Evolutionary conservation across 2,113 vertebrate genomes (phyloP), one percentile per base, ranked within the genome.

Genomic region (Periophthalmus modestus): DNA sequence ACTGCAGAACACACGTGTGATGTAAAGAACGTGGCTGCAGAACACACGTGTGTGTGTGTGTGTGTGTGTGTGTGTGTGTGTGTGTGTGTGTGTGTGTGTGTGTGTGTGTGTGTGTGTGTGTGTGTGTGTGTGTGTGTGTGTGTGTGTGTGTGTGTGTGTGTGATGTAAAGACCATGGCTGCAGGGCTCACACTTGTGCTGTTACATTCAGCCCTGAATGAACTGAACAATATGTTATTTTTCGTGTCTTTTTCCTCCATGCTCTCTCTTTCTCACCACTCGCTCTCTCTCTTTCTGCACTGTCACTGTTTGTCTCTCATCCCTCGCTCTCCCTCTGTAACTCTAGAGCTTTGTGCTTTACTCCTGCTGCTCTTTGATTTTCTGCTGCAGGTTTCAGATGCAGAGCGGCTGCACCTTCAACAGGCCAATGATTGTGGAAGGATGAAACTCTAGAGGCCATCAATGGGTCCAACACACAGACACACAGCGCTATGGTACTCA

Each of bases 331-430:
- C 33, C 77, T 76, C 84, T 90, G 93, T 91, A 94, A 93, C 80
- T 43, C 79, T 90, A 92, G 90, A 92, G 77, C 54, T 43, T 47
- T 91, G 89, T 89, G 89, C 89, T 93, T 83, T 85, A 82, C 80
- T 89, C 90, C 87, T 79, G n/a, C 82, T 74, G 92, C 88, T 89
- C 92, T 94, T 89, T 94, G 88, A 88, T 92, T 93, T 83, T 87
- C 91, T 87, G 86, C 89, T 92, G 89, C 89, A 85, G 88, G 91
- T 94, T 91, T 92, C 89, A 93, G 88, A 88, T 92, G 90, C 88
- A 82, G 83, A 87, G 82, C 81, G 79, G 67, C 75, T 90, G 85
- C 79, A 88, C 84, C 88, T 92, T 90, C 87, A 92, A 91, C 88
- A 89, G 88, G 82, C 77, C 88, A 82, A 82, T 88, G 92, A 93